A percentile compares a stretch with the other conserved stretches of the same genome.
Conservation (phyloP, 1,140 invertebrate genomes). For the Telenomus remus region DNA sequence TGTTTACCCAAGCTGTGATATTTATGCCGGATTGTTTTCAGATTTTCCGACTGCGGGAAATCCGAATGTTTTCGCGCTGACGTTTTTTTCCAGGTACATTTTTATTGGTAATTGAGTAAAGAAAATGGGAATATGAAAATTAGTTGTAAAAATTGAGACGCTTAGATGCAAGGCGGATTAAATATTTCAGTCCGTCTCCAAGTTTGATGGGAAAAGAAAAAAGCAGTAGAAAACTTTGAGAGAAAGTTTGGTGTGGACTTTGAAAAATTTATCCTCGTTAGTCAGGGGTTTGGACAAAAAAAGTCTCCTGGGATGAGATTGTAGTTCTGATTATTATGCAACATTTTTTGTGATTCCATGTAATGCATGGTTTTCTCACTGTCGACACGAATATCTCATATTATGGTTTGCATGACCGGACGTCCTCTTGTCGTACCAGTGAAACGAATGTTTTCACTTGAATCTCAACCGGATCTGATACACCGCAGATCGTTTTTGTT, state of each 20-base stretch:
- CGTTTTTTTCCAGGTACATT: background rate
- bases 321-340: no score
- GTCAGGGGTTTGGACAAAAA: no score
- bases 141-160: no score
- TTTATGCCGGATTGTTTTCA: constrained; percentile 12
- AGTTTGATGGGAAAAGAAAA: background rate
- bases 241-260: no score
- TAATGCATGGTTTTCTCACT: no score
- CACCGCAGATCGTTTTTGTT: constrained; percentile 42
- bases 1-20: constrained; percentile 11
- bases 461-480: constrained; percentile 37
- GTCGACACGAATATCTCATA: constrained; percentile 20
- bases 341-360: no score
- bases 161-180: no score
- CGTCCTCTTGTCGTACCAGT: constrained; percentile 34
- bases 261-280: no score
- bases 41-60: constrained; percentile 1
- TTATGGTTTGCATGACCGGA: constrained; percentile 40
- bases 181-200: no score
- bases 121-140: background rate
- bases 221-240: no score
- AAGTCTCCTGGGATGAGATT: no score
- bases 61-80: background rate
- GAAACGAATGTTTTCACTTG: constrained; percentile 39
- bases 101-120: constrained; percentile 1